Base-by-base conservation (phyloP, 2,113 vertebrate species). In the Poicephalus meyeri region DNA sequence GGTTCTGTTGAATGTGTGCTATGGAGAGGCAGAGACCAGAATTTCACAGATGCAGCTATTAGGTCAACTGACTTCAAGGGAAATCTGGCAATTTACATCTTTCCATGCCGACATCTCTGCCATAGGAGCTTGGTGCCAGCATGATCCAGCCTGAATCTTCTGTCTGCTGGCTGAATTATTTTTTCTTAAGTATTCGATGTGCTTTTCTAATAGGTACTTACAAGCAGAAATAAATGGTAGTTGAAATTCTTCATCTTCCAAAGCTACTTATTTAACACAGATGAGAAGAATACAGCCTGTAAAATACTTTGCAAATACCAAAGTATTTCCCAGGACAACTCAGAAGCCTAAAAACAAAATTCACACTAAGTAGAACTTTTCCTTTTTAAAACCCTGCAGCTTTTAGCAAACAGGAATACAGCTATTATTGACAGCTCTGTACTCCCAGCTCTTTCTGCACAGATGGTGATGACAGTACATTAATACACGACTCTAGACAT, bases 401-500 rank as follows among this genome's bases (percentile, higher is more conserved):
- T 94, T 96, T 88, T 64, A 94, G 68, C 69, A 89, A 76, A 56
- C 68, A 56, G 68, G 77, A 86, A 69, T 53, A 3, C 80, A 74
- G 86, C 44, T 39, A 20, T 88, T 80, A 79, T 58, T 94, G 95
- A 69, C 82, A 97, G 88, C 33, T 90, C 69, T 64, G 80, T 42
- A 17, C 69, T 93, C 19, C 6, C 44, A 65, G 88, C 76, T 71
- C 82, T 68, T 42, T 58, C 79, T 84, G 95, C 89, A 91, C 93
- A 95, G 91, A 92, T 95, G 91, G 91, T 77, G 72, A 50, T 78
- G 92, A 53, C 47, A n/a, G 86, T 61, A 74, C 76, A 77, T 74
- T 52, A 68, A 71, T 47, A 64, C 85, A 33, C 7, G 0, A 68
- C 86, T 94, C 95, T 35, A 88, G 72, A 91, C 83, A 92, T 44